phyloP scores from a whole-genome alignment of 2,888 invertebrate genomes.

The Brachypterus glaber region DNA sequence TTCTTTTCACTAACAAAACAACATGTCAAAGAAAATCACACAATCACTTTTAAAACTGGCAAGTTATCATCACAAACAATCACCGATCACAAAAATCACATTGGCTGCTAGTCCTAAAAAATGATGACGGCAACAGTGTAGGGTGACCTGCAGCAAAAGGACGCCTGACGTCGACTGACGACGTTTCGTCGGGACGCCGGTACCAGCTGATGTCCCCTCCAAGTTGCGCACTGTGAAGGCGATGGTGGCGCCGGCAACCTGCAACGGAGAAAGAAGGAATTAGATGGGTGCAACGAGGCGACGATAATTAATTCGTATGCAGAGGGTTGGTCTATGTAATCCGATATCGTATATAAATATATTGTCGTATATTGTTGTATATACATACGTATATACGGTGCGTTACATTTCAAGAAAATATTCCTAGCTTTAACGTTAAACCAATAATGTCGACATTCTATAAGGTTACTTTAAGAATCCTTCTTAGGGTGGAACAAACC shows the following conservation, averaged over 20 bases:
- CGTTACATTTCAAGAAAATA: too few species aligned
- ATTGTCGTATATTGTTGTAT: background rate
- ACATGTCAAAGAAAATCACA: conserved; percentile 25
- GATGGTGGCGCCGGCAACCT: conserved; percentile 39
- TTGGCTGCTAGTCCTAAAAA: too few species aligned
- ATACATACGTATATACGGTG: too few species aligned
- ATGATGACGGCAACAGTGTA: too few species aligned
- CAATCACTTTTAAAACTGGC: conserved; percentile 15
- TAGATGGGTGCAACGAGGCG: conserved; percentile 27
- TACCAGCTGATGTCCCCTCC: conserved; percentile 39
- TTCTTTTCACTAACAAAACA: conserved; percentile 24
- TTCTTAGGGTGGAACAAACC: too few species aligned
- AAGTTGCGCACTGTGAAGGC: conserved; percentile 24
- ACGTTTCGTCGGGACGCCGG: conserved; percentile 45
- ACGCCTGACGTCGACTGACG: conserved; percentile 48
- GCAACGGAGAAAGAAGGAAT: conserved; percentile 37
- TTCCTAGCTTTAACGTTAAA: too few species aligned
- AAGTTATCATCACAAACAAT: conserved; percentile 29
- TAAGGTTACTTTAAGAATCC: too few species aligned
- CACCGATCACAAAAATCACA: conserved; percentile 18
- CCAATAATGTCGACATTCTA: too few species aligned
- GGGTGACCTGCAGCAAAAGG: conserved; percentile 29
- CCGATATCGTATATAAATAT: conserved; percentile 1
- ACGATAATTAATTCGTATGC: conserved; percentile 33
- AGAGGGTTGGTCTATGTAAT: conserved; percentile 18